Conservation (phyloP, 2,797 vertebrate species). For the Botia kubotai region DNA sequence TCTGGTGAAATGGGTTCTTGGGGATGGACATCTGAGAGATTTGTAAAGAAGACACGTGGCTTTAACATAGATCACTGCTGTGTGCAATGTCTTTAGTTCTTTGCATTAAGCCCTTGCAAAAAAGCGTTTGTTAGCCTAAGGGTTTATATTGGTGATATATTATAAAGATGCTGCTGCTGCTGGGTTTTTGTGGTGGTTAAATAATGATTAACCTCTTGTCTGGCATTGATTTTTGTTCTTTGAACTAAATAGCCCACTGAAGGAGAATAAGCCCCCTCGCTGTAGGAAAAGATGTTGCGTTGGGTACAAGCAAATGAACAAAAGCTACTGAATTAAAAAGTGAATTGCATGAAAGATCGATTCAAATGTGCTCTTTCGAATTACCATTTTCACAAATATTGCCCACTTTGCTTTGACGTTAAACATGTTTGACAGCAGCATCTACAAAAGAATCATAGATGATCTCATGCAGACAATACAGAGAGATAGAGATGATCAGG, state of each 20-base stretch:
- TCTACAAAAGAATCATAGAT: neutral
- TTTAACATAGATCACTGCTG: constrained; percentile 32
- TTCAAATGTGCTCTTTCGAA: constrained; percentile 4
- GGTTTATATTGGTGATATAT: neutral
- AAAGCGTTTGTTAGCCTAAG: neutral
- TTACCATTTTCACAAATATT: constrained; percentile 10
- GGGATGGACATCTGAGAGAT: constrained; percentile 20
- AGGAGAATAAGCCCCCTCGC: neutral
- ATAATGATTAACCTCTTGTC: constrained; percentile 4
- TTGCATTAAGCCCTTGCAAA: neutral
- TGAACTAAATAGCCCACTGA: constrained; percentile 30
- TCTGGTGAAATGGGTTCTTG: constrained; percentile 48
- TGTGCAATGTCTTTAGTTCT: neutral
- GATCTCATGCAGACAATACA: neutral
- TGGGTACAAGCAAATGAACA: neutral
- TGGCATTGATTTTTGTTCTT: constrained; percentile 41
- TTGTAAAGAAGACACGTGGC: constrained; percentile 4
- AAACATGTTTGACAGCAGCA: neutral
- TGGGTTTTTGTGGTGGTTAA: neutral
- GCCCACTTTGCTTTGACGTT: constrained; percentile 7
- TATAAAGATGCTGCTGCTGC: neutral
- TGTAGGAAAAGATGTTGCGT: constrained; percentile 23
- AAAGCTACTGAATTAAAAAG: constrained; percentile 40
- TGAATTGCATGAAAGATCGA: constrained; percentile 37
- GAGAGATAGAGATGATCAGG: neutral